phyloP scores from a whole-genome alignment of 2,888 invertebrate genomes.

The Tortrix viridana region DNA sequence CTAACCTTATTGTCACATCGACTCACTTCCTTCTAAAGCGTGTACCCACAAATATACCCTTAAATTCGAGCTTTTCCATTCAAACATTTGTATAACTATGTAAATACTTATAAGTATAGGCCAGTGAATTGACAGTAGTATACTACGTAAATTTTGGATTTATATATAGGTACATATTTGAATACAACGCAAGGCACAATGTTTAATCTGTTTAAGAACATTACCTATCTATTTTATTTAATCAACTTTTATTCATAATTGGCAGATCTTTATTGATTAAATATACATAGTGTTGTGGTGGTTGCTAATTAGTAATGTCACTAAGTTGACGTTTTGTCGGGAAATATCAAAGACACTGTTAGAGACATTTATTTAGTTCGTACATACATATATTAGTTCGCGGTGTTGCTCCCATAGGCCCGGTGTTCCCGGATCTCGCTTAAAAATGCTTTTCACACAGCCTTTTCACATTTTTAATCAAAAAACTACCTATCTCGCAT shows the following conservation, averaged over 20 bases:
- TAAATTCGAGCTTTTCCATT: slow-evolving; percentile 76
- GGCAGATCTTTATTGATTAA: slow-evolving; percentile 72
- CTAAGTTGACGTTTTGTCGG: slow-evolving; percentile 4
- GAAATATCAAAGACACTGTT: slow-evolving; percentile 13
- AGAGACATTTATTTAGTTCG: slow-evolving; percentile 20
- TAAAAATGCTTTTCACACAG: slow-evolving; percentile 80
- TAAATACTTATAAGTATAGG: slow-evolving; percentile 68
- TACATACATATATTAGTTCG: slow-evolving; percentile 4
- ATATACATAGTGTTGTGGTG: slow-evolving; percentile 40
- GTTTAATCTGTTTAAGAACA: slow-evolving; percentile 57
- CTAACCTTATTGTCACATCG: slow-evolving; percentile 75
- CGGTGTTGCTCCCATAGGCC: slow-evolving; percentile 51
- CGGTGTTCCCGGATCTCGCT: slow-evolving; percentile 49
- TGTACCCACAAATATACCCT: slow-evolving; percentile 54
- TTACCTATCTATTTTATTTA: slow-evolving; percentile 56
- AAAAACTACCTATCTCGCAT: slow-evolving; percentile 40
- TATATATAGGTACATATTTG: slow-evolving; percentile 58
- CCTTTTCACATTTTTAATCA: slow-evolving; percentile 57
- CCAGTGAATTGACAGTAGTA: slow-evolving; percentile 79
- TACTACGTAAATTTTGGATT: slow-evolving; percentile 67
- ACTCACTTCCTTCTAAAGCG: slow-evolving; percentile 70
- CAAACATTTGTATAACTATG: slow-evolving; percentile 64
- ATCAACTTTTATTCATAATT: slow-evolving; percentile 57
- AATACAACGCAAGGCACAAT: slow-evolving; percentile 81
- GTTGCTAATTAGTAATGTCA: slow-evolving; percentile 5